These are phyloP conservation scores for Lochmaea capreae DNA, from an alignment of 2,888 invertebrate genomes.

Conservation along the genomic window DNA sequence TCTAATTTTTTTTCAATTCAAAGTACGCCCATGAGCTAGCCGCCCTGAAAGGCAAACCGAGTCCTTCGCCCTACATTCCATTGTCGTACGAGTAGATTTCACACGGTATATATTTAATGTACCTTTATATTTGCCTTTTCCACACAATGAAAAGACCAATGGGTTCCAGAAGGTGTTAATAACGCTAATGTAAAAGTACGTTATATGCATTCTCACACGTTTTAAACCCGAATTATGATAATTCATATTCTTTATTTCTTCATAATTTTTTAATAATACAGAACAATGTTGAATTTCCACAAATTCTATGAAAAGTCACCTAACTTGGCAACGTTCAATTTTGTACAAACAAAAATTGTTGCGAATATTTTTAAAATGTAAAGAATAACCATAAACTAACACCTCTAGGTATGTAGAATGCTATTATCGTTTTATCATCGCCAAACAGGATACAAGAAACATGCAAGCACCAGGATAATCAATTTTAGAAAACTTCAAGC, in stretches of 20 bases:
- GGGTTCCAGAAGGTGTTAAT: background rate
- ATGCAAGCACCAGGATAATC: background rate
- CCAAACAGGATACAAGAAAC: background rate
- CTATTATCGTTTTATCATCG: background rate
- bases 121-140: background rate
- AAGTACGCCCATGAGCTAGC: background rate
- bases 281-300: no score
- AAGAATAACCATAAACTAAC: background rate
- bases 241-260: background rate
- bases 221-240: no score
- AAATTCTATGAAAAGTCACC: no score
- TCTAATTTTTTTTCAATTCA: background rate
- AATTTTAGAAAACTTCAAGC: background rate
- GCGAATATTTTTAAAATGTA: no score
- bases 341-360: background rate
- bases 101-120: background rate
- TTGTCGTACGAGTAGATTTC: slow-evolving; percentile 5
- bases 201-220: background rate
- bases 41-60: slow-evolving; percentile 1
- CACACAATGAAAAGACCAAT: background rate
- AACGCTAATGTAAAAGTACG: background rate
- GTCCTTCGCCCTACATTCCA: slow-evolving; percentile 20
- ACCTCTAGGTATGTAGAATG: background rate
- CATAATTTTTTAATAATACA: no score
- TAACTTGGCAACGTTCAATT: no score